Conservation (phyloP, 2,113 vertebrate species). For the Tichodroma muraria region DNA sequence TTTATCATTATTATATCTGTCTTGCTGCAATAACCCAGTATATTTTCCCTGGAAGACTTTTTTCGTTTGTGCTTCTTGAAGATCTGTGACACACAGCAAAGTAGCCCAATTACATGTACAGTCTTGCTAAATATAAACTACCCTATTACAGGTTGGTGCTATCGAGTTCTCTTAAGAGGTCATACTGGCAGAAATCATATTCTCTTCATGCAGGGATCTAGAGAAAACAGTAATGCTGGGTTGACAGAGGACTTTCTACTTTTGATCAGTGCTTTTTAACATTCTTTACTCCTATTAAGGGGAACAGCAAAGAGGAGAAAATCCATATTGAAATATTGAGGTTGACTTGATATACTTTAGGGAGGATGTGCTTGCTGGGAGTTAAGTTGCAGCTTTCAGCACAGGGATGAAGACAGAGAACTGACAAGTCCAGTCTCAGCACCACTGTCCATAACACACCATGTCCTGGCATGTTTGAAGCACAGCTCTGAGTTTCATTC, state of each 20-base stretch:
- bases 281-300: not conserved
- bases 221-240: not conserved
- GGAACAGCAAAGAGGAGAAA: not conserved
- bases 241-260: not conserved
- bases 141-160: not conserved
- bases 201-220: not conserved
- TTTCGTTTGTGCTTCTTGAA: not conserved
- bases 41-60: not conserved
- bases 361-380: not conserved
- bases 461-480: not conserved
- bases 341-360: not conserved
- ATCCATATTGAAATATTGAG: not conserved
- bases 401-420: not conserved
- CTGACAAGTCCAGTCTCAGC: not conserved
- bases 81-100: not conserved
- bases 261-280: not conserved
- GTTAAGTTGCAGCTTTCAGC: not conserved
- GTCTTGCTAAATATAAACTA: not conserved
- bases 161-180: not conserved
- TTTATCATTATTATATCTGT: not conserved
- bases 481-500: not conserved
- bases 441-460: not conserved
- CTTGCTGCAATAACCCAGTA: not conserved
- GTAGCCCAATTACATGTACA: not conserved
- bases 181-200: not conserved